A percentile compares a stretch with the other conserved stretches of the same genome.
These are phyloP conservation scores for Falcunculus frontatus DNA, from an alignment of 2,113 vertebrate genomes.

Conservation along the genomic window DNA sequence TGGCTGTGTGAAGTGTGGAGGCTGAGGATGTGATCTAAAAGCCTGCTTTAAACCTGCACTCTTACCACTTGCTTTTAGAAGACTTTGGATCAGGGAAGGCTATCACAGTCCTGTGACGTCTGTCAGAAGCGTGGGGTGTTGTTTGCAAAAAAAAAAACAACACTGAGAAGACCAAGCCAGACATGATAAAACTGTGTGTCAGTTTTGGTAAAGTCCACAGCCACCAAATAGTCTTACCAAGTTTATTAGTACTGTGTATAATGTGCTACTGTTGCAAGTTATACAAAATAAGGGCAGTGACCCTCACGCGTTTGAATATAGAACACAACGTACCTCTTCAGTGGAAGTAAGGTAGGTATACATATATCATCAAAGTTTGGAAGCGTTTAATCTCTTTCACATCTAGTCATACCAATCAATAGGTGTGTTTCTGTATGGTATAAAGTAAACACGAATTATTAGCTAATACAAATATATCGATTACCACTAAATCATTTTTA, in stretches of 20 bases:
- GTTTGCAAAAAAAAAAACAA: neutral
- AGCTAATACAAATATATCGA: neutral
- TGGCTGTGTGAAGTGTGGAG: neutral
- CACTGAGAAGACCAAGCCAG: neutral
- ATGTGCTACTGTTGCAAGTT: accelerated
- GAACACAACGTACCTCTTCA: neutral
- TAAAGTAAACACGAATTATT: accelerated
- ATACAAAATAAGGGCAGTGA: neutral
- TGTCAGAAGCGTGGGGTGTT: neutral
- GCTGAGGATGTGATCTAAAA: neutral
- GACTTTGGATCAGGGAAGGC: neutral
- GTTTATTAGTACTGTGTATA: no score
- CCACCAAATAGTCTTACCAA: neutral
- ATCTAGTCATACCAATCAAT: neutral
- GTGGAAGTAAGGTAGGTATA: neutral
- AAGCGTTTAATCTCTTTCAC: neutral
- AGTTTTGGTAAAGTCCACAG: neutral
- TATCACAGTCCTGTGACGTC: neutral
- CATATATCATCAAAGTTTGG: neutral
- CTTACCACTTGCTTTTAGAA: neutral
- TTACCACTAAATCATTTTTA: neutral
- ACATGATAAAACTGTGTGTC: neutral
- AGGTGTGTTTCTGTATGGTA: neutral
- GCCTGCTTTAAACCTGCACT: neutral
- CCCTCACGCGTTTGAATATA: accelerated